Conservation (phyloP, 2,888 invertebrate species). For the Hyposoter dolosus region DNA sequence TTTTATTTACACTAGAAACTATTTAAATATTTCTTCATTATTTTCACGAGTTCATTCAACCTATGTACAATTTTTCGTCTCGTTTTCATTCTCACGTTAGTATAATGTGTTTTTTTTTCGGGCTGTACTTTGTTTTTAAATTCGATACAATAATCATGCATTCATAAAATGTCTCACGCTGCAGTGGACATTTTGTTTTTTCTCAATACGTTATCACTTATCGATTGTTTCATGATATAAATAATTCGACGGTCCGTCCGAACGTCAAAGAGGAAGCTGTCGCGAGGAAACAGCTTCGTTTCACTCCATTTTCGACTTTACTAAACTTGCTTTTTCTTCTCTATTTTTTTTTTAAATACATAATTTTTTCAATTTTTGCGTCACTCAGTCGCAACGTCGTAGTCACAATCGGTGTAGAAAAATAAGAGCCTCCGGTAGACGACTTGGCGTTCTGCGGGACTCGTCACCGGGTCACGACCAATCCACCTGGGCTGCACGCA, state of each 20-base stretch:
- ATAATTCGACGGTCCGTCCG: slow-evolving; percentile 62
- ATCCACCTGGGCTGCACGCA: slow-evolving; percentile 72
- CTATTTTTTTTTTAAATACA: slow-evolving; percentile 22
- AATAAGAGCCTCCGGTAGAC: slow-evolving; percentile 82
- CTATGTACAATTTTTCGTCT: slow-evolving; percentile 63
- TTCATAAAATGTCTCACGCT: slow-evolving; percentile 66
- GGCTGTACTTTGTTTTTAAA: slow-evolving; percentile 51
- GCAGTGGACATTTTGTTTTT: slow-evolving; percentile 65
- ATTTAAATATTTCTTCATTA: slow-evolving; percentile 78
- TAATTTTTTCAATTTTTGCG: slow-evolving; percentile 66
- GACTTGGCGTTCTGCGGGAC: slow-evolving; percentile 59
- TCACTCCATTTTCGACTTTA: slow-evolving; percentile 42
- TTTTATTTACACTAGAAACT: slow-evolving; percentile 78
- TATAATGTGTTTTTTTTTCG: slow-evolving; percentile 44
- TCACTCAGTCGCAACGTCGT: slow-evolving; percentile 26
- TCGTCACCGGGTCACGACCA: slow-evolving; percentile 67
- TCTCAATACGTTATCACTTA: slow-evolving; percentile 63
- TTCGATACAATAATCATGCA: slow-evolving; percentile 64
- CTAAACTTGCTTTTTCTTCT: slow-evolving; percentile 34
- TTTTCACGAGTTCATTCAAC: slow-evolving; percentile 67
- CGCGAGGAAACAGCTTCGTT: slow-evolving; percentile 65
- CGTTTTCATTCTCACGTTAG: slow-evolving; percentile 35
- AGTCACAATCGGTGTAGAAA: slow-evolving; percentile 77
- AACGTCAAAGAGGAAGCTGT: slow-evolving; percentile 71
- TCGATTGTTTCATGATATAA: slow-evolving; percentile 65